Evolutionary conservation across 2,888 invertebrate species (phyloP).

Genomic region (Eremobia ochroleuca): DNA sequence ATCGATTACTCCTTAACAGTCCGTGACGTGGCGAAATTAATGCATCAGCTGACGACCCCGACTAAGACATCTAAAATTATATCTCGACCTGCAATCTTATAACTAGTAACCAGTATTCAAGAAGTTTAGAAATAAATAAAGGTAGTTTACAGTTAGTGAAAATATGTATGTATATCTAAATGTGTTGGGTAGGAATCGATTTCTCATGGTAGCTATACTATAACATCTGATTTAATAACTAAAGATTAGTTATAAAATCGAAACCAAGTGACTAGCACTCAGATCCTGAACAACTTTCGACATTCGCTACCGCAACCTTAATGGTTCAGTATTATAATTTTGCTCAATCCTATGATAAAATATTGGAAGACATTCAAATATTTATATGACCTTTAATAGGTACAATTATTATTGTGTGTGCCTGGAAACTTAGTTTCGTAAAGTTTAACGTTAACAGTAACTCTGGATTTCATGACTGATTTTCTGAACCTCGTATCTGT

Average conservation of each 20-base stretch:
- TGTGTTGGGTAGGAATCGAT: neutral
- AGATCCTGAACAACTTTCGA: slow-evolving; percentile 64
- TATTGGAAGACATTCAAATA: slow-evolving; percentile 12
- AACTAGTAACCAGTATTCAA: slow-evolving; percentile 7
- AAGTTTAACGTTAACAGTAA: neutral
- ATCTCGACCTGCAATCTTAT: neutral
- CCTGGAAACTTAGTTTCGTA: neutral
- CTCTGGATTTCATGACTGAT: too few species aligned
- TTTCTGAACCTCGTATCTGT: neutral
- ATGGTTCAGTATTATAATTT: slow-evolving; percentile 46
- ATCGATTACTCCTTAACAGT: slow-evolving; percentile 32
- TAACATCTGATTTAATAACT: slow-evolving; percentile 34
- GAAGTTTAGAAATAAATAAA: neutral
- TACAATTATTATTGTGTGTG: slow-evolving; percentile 9
- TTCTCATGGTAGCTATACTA: slow-evolving; percentile 3
- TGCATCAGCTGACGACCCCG: slow-evolving; percentile 29
- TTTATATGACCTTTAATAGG: neutral
- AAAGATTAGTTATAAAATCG: slow-evolving; percentile 48
- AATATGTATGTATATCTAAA: slow-evolving; percentile 1
- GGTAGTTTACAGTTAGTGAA: neutral
- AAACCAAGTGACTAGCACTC: slow-evolving; percentile 60
- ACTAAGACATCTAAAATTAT: slow-evolving; percentile 9
- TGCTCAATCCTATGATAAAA: slow-evolving; percentile 13
- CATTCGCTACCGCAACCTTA: slow-evolving; percentile 44
- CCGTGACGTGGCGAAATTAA: slow-evolving; percentile 33